These are phyloP conservation scores for Corvus moneduloides DNA, from an alignment of 2,113 vertebrate genomes.

Conservation along the genomic window DNA sequence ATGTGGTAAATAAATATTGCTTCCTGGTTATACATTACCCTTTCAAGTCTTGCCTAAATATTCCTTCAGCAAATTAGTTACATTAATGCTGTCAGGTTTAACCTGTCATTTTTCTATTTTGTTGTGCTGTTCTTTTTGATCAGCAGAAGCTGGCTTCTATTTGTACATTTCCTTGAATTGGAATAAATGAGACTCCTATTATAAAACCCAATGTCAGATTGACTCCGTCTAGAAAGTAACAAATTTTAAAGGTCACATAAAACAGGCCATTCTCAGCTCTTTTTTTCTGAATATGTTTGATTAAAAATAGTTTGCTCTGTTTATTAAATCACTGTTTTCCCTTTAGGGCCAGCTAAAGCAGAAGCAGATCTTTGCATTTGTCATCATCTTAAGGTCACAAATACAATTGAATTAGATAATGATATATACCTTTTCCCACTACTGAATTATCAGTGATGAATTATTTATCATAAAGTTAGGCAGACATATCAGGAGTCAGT, in stretches of 20 bases:
- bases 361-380: background rate
- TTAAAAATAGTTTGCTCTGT: conserved; percentile 38
- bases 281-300: background rate
- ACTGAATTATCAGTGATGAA: background rate
- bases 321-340: conserved; percentile 27
- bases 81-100: background rate
- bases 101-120: background rate
- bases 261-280: background rate
- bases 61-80: background rate
- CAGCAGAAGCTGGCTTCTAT: background rate
- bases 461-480: conserved; percentile 18
- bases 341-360: background rate
- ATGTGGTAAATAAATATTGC: background rate
- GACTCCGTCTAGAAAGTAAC: conserved; percentile 10
- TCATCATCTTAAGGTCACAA: background rate
- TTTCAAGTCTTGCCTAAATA: background rate
- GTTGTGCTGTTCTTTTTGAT: background rate
- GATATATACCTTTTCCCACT: background rate
- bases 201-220: conserved; percentile 19
- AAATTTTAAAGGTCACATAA: conserved; percentile 47
- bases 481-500: background rate
- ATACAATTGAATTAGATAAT: background rate
- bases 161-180: background rate
- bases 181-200: background rate
- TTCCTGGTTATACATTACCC: background rate